Base-by-base conservation (phyloP, 2,113 vertebrate genomes). In the Ciconia stormi region DNA sequence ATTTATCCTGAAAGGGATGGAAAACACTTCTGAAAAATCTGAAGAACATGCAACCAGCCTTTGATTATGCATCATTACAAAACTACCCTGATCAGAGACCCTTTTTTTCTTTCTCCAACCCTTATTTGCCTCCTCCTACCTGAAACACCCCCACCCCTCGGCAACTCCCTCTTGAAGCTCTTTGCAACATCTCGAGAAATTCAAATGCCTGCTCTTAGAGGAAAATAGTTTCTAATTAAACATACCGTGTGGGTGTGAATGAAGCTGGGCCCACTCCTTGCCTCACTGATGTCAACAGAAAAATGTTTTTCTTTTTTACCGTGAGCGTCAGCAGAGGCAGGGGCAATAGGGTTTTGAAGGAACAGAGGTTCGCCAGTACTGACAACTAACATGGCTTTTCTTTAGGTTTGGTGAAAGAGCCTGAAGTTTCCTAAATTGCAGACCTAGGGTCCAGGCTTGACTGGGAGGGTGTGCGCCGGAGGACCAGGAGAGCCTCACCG, bases 161-260 rank as follows among this genome's bases (percentile, higher is more conserved):
- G 92, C 78, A 93, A 89, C 93, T 93, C 95, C 87, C 87, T 81
- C 95, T 96, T 61, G 77, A 84, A 95, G 81, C 52, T 93, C 79
- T 93, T 72, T 87, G 93, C 90, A 95, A 62, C 87, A 83, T 94
- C 76, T 95, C 62, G 0, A 91, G 85, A 93, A 94, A 95, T 95
- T 94, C 84, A 96, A 95, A 96, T 82, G 81, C 85, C 84, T 97
- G 46, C 73, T 96, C 87, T 89, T 87, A 69, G 50, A 96, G 58
- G 50, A 95, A 96, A 96, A 95, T 95, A 94, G 78, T 85, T 97
- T 95, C 93, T 97, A 97, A 97, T 97, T 97, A 95, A 97, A 85
- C 66, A 93, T 26, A 36, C 29, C 2, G 11, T 0, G 91, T 97
- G 91, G 95, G 95, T 90, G 94, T 66, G 78, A 96, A 95, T 82